These are phyloP conservation scores for Xestoiulus laeticollis DNA, from an alignment of 2,888 invertebrate genomes.

Conservation along the genomic window DNA sequence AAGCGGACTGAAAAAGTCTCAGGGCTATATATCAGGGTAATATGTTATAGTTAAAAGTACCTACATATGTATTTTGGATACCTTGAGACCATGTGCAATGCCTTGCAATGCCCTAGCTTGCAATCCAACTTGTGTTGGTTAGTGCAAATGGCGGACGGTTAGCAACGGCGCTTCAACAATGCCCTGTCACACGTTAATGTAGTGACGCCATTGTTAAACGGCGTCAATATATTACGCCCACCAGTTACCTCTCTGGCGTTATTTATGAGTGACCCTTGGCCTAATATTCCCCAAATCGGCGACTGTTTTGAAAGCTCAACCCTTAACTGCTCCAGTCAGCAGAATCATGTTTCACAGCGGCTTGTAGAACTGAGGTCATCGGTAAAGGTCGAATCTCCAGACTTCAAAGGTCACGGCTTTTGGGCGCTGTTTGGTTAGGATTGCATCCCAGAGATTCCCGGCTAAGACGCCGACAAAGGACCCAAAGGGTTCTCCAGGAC, in stretches of 20 bases:
- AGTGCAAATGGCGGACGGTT: background rate
- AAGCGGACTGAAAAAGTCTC: too few relatives aligned
- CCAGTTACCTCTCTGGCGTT: constrained; percentile 7
- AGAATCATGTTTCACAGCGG: constrained; percentile 1
- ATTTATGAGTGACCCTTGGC: constrained; percentile 34
- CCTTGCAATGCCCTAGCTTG: too few relatives aligned
- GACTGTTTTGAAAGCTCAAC: background rate
- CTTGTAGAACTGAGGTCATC: constrained; percentile 28
- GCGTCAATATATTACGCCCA: background rate
- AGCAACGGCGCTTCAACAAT: background rate
- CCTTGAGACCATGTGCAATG: too few relatives aligned
- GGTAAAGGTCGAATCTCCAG: constrained; percentile 18
- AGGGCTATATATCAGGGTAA: too few relatives aligned
- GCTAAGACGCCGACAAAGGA: background rate
- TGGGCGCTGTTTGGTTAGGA: constrained; percentile 6
- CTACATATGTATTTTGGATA: too few relatives aligned
- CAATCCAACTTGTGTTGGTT: background rate
- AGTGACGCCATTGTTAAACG: background rate
- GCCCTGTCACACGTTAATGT: background rate
- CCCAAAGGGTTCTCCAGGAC: background rate
- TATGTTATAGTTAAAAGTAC: too few relatives aligned
- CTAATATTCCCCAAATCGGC: constrained; percentile 4
- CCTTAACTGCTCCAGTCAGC: background rate
- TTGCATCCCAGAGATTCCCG: background rate
- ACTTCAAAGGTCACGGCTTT: background rate